Conservation (phyloP, 1,140 invertebrate species). For the Akabosia matsudoensis region DNA sequence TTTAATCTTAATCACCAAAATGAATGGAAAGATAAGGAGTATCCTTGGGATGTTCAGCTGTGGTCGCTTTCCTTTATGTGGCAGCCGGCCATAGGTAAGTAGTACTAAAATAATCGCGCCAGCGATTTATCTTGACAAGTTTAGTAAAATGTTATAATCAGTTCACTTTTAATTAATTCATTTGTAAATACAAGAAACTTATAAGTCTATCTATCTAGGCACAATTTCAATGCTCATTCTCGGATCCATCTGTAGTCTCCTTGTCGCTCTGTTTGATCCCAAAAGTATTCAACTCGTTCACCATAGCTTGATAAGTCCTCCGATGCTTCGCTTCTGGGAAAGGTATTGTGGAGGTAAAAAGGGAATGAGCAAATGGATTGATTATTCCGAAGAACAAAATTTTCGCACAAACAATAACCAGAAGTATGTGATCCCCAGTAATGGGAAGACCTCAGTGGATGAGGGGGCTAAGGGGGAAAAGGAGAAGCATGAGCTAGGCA, state of each 20-base stretch:
- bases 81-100: constrained; percentile 27
- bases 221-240: too few species aligned
- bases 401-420: too few species aligned
- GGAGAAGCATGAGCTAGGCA: too few species aligned
- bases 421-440: too few species aligned
- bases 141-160: too few species aligned
- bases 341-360: constrained; percentile 25
- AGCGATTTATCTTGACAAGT: neutral
- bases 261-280: neutral
- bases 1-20: too few species aligned
- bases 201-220: too few species aligned
- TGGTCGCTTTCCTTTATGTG: constrained; percentile 28
- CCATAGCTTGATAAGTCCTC: constrained; percentile 23
- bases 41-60: constrained; percentile 6
- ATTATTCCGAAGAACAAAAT: constrained; percentile 5
- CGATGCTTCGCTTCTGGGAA: constrained; percentile 26
- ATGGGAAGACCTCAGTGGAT: too few species aligned
- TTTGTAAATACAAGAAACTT: too few species aligned
- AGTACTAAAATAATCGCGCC: too few species aligned
- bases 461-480: too few species aligned
- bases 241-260: constrained; percentile 21
- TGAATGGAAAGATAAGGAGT: constrained; percentile 25
- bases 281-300: constrained; percentile 1
- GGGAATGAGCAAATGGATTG: constrained; percentile 29
- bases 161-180: too few species aligned